Evolutionary conservation across 1,140 invertebrate species (phyloP).

Genomic region (Epicauta chinensis): DNA sequence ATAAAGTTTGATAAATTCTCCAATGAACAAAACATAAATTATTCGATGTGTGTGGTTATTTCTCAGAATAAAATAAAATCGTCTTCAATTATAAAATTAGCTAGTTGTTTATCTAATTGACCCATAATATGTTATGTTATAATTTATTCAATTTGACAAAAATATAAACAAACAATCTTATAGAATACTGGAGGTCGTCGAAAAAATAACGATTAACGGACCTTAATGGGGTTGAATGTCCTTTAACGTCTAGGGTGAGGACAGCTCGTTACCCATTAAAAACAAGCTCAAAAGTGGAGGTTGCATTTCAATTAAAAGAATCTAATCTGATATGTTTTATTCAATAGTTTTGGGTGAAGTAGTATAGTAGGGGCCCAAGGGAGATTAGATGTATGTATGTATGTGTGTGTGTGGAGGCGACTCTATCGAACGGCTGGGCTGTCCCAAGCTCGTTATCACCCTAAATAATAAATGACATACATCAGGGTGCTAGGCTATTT

Average conservation of each 20-base stretch:
- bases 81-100: conserved; percentile 17
- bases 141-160: no score
- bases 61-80: conserved; percentile 3
- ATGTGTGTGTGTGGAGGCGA: conserved; percentile 13
- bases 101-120: not conserved
- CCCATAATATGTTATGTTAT: no score
- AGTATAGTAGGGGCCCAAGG: conserved; percentile 10
- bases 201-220: no score
- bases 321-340: conserved; percentile 33
- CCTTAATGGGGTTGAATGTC: no score
- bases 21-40: no score
- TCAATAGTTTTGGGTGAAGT: conserved; percentile 19
- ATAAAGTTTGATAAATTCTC: no score
- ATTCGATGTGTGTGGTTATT: conserved; percentile 9
- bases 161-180: no score
- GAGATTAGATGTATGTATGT: no score
- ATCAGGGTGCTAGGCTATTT: conserved; percentile 21
- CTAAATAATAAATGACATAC: conserved; percentile 39
- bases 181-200: no score
- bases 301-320: conserved; percentile 33
- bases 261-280: no score
- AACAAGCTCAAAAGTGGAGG: conserved; percentile 14
- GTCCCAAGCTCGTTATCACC: conserved; percentile 32
- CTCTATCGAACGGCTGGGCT: conserved; percentile 29
- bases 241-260: no score